Percentiles rank a stretch among this genome's conserved stretches.
Evolutionary conservation across 1,140 invertebrate genomes (phyloP).

Genomic region (Neodiprion lecontei): DNA sequence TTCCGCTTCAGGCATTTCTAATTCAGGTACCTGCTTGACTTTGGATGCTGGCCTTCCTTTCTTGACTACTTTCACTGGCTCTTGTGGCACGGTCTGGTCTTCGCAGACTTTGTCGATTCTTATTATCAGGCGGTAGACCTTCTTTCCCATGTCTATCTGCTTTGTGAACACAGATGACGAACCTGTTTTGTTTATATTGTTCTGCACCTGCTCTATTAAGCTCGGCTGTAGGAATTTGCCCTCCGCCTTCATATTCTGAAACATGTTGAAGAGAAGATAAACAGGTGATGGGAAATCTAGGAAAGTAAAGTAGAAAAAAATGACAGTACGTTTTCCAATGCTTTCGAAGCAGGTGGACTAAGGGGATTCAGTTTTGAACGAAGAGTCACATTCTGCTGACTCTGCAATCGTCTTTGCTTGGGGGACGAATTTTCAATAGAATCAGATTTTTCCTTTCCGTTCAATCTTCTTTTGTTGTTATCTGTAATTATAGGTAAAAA

Average conservation of each 20-base stretch:
- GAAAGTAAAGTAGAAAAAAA: background rate
- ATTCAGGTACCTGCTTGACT: no score
- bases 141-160: conserved; percentile 18
- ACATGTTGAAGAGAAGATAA: background rate
- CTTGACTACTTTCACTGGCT: conserved; percentile 6
- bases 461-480: background rate
- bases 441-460: background rate
- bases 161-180: conserved; percentile 17
- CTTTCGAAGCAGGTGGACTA: background rate
- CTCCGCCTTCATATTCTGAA: background rate
- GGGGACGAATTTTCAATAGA: background rate
- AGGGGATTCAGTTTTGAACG: background rate
- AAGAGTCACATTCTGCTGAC: background rate
- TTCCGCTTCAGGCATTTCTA: no score
- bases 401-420: background rate
- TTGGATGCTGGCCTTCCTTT: conserved; percentile 10
- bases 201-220: background rate
- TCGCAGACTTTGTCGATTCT: conserved; percentile 51
- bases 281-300: conserved; percentile 1
- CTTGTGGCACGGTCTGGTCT: conserved; percentile 34
- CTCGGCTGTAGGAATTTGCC: background rate
- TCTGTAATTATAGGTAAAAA: background rate
- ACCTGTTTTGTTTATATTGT: background rate
- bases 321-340: background rate
- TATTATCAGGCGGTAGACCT: conserved; percentile 47